Evolutionary conservation across 1,140 invertebrate genomes (phyloP).

Genomic region (Drosophila obscura): DNA sequence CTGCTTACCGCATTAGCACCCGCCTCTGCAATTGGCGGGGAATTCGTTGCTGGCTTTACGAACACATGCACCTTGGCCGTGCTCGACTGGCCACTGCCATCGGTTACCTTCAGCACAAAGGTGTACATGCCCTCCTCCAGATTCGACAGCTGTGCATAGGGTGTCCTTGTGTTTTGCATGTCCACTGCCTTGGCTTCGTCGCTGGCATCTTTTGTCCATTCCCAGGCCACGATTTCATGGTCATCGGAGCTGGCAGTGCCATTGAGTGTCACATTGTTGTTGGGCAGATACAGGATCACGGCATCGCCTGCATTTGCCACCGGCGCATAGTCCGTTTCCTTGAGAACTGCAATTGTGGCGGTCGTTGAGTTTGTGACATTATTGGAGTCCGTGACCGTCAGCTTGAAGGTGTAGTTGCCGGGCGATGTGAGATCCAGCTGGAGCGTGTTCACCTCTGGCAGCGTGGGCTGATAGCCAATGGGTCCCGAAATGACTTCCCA

Average conservation of each 20-base stretch:
- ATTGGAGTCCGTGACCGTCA: conserved; percentile 96
- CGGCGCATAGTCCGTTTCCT: conserved; percentile 96
- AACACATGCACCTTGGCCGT: conserved; percentile 95
- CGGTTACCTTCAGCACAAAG: conserved; percentile 96
- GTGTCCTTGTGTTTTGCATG: conserved; percentile 96
- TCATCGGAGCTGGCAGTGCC: conserved; percentile 96
- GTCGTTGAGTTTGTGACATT: conserved; percentile 93
- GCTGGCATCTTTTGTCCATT: conserved; percentile 95
- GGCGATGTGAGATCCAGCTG: conserved; percentile 92
- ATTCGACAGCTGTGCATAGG: conserved; percentile 91
- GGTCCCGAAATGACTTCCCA: conserved; percentile 96
- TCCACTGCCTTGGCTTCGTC: conserved; percentile 94
- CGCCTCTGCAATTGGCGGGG: conserved; percentile 90
- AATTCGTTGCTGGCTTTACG: conserved; percentile 94
- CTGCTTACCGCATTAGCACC: conserved; percentile 84
- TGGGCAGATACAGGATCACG: conserved; percentile 94
- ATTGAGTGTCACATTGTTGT: conserved; percentile 94
- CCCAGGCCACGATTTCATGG: conserved; percentile 95
- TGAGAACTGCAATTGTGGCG: conserved; percentile 95
- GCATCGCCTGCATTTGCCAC: conserved; percentile 96
- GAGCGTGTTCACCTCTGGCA: conserved; percentile 92
- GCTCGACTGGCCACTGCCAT: conserved; percentile 93
- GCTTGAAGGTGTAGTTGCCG: conserved; percentile 96
- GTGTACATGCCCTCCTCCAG: conserved; percentile 97
- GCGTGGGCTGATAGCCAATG: conserved; percentile 91